Evolutionary conservation across 2,113 vertebrate genomes (phyloP).

Genomic region (Theristicus caerulescens): DNA sequence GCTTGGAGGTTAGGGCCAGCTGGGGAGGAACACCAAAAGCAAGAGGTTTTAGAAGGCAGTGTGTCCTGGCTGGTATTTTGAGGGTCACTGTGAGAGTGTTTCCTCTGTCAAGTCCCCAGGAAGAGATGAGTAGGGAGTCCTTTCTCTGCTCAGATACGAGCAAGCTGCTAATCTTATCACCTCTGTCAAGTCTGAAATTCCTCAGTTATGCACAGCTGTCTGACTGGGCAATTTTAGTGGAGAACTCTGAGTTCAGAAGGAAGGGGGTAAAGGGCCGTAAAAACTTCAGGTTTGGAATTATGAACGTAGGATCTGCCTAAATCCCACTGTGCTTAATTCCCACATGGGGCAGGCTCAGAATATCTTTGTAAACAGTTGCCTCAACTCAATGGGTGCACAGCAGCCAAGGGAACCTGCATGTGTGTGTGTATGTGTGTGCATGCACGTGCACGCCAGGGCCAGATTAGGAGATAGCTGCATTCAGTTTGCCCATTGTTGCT

Average conservation of each 20-base stretch:
- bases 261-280: neutral
- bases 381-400: neutral
- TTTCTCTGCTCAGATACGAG: neutral
- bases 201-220: neutral
- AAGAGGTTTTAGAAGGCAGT: neutral
- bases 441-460: rapidly evolving
- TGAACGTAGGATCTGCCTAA: neutral
- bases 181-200: neutral
- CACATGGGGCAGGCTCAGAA: neutral
- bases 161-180: neutral
- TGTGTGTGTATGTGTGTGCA: no score
- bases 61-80: neutral
- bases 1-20: neutral
- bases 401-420: neutral
- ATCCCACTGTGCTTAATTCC: neutral
- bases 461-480: neutral
- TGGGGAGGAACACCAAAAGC: neutral
- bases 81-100: neutral
- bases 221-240: neutral
- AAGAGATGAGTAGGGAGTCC: neutral
- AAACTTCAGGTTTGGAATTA: neutral
- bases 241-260: neutral
- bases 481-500: neutral
- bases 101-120: neutral
- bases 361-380: neutral